Evolutionary conservation across 2,888 invertebrate species (phyloP).

Genomic region (Craniophora ligustri): DNA sequence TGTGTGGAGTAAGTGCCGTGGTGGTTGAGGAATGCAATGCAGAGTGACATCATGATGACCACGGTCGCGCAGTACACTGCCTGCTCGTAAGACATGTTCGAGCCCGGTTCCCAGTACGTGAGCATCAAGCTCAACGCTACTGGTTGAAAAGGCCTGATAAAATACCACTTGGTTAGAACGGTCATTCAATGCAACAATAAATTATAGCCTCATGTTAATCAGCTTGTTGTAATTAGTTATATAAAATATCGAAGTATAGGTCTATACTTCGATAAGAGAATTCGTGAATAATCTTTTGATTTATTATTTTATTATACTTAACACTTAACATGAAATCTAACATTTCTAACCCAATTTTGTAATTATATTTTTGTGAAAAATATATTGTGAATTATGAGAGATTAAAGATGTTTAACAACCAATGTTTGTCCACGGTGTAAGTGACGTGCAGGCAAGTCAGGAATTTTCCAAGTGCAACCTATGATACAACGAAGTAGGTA

Average conservation of each 20-base stretch:
- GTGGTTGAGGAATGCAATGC: slow-evolving; percentile 90
- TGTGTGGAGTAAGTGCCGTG: slow-evolving; percentile 91
- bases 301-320: no score
- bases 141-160: slow-evolving; percentile 90
- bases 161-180: slow-evolving; percentile 19
- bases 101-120: slow-evolving; percentile 89
- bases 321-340: no score
- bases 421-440: no score
- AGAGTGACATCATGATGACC: slow-evolving; percentile 87
- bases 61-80: slow-evolving; percentile 90
- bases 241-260: no score
- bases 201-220: no score
- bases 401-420: no score
- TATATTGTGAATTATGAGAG: no score
- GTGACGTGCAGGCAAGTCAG: background rate
- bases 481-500: background rate
- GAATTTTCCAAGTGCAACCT: slow-evolving; percentile 21
- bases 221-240: no score
- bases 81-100: slow-evolving; percentile 84
- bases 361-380: no score
- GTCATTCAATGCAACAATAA: background rate
- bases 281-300: no score
- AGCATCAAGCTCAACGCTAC: slow-evolving; percentile 90
- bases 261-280: no score
- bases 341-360: no score